Conservation (phyloP, 1,140 invertebrate genomes). For the Hylyphantes graminicola region DNA sequence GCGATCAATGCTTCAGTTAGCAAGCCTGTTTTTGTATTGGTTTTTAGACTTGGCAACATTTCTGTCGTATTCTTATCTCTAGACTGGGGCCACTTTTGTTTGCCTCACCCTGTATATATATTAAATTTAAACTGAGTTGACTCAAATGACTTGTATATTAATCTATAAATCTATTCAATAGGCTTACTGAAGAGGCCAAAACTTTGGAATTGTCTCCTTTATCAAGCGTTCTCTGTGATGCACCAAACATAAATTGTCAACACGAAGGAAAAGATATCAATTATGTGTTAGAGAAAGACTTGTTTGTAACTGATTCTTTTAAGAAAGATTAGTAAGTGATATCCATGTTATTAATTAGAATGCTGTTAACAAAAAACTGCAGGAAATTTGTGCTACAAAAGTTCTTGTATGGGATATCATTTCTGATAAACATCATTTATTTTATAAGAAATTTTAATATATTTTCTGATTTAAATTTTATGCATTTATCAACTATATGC, state of each 20-base stretch:
- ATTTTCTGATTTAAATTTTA: neutral
- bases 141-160: neutral
- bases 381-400: slow-evolving; percentile 16
- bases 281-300: slow-evolving; percentile 31
- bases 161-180: neutral
- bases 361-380: neutral
- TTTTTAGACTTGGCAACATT: too few relatives aligned
- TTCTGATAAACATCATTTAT: neutral
- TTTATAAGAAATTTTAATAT: neutral
- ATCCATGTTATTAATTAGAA: slow-evolving; percentile 11
- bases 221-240: slow-evolving; percentile 57
- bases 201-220: slow-evolving; percentile 50
- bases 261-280: slow-evolving; percentile 27
- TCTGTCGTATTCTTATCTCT: too few relatives aligned
- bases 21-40: too few relatives aligned
- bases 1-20: too few relatives aligned
- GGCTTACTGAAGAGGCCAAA: slow-evolving; percentile 44
- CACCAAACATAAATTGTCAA: slow-evolving; percentile 30
- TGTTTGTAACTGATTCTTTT: slow-evolving; percentile 18
- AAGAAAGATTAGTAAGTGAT: slow-evolving; percentile 12
- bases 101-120: neutral
- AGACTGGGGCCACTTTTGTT: too few relatives aligned
- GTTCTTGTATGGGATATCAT: slow-evolving; percentile 30
- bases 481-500: neutral
- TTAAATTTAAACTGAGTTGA: neutral